phyloP scores from a whole-genome alignment of 2,797 vertebrate genomes.

The Sarcophilus harrisii region DNA sequence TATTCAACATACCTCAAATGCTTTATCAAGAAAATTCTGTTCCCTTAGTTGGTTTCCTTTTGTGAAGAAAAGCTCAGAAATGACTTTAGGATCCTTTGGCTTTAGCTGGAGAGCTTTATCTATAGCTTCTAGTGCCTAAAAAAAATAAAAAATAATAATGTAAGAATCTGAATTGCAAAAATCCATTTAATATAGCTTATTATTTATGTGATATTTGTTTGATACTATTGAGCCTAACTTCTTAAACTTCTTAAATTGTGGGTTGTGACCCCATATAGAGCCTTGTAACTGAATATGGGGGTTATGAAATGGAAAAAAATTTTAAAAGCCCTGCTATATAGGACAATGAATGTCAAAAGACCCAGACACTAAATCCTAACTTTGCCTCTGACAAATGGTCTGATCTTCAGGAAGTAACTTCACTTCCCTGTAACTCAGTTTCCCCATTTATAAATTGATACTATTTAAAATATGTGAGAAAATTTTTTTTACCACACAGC shows the following conservation, averaged over 20 bases:
- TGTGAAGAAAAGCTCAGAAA: conserved; percentile 96
- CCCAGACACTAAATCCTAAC: background rate
- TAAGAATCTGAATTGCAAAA: background rate
- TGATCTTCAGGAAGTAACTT: background rate
- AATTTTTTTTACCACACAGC: background rate
- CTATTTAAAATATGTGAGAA: background rate
- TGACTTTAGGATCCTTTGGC: conserved; percentile 90
- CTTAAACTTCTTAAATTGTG: too few relatives aligned
- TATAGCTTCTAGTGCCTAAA: conserved; percentile 92
- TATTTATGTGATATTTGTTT: background rate
- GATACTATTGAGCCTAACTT: background rate
- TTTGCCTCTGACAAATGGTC: background rate
- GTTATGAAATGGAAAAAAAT: too few relatives aligned
- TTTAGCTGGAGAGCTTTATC: conserved; percentile 92
- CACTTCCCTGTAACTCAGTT: background rate
- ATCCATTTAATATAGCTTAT: background rate
- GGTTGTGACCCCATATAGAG: too few relatives aligned
- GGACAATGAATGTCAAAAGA: background rate
- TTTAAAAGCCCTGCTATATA: too few relatives aligned
- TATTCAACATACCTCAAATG: conserved; percentile 90
- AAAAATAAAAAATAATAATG: conserved; percentile 40
- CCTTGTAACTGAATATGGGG: too few relatives aligned
- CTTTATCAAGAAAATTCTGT: conserved; percentile 94
- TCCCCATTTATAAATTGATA: background rate
- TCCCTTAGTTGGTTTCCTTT: conserved; percentile 98